Evolutionary conservation across 2,797 vertebrate species (phyloP).

Genomic region (Allobates femoralis): DNA sequence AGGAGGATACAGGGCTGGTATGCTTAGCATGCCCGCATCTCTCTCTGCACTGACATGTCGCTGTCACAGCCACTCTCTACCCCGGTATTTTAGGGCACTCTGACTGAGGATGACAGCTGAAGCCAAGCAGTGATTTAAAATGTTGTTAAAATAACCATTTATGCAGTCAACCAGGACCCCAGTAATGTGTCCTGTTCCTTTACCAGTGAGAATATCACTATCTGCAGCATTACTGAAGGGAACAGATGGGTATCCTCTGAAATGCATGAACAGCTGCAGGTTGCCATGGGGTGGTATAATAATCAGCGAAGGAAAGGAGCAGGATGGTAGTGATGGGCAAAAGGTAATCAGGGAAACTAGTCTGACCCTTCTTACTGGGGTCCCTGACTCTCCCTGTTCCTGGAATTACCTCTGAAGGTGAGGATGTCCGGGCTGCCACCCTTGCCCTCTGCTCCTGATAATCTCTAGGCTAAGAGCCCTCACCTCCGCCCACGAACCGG

Average conservation of each 20-base stretch:
- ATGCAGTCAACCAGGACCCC: not conserved
- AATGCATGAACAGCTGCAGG: not conserved
- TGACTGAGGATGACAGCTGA: slow-evolving; percentile 14
- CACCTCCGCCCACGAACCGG: too few species aligned
- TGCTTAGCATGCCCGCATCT: not conserved
- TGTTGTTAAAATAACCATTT: slow-evolving; percentile 15
- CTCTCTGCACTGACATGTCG: slow-evolving; percentile 1
- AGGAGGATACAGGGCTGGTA: slow-evolving; percentile 31
- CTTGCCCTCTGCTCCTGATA: too few species aligned
- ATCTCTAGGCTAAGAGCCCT: too few species aligned
- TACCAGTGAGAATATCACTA: not conserved
- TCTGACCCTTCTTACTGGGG: too few species aligned
- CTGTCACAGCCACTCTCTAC: slow-evolving; percentile 9
- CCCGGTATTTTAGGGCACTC: not conserved
- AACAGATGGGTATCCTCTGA: not conserved
- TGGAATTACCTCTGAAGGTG: too few species aligned
- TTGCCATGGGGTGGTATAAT: too few species aligned
- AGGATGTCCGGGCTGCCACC: too few species aligned
- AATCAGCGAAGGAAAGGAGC: too few species aligned
- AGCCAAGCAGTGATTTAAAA: slow-evolving; percentile 13
- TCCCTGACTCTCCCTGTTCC: too few species aligned
- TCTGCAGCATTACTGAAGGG: not conserved
- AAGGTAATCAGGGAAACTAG: too few species aligned
- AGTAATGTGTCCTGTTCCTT: not conserved
- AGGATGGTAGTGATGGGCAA: too few species aligned